A percentile compares a stretch with the other conserved stretches of the same genome.
Evolutionary conservation across 2,113 vertebrate genomes (phyloP).

Genomic region (Rana temporaria): DNA sequence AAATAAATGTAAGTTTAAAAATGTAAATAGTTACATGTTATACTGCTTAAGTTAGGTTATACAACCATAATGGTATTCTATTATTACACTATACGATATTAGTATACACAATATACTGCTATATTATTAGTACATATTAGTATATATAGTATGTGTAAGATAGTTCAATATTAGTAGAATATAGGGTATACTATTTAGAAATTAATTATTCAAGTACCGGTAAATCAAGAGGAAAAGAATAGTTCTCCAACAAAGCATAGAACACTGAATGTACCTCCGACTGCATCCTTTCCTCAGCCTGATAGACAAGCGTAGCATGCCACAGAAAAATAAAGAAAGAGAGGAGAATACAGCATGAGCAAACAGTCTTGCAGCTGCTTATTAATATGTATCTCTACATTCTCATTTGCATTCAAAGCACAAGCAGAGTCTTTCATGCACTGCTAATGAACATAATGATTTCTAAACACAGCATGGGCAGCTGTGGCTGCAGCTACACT

Average conservation of each 20-base stretch:
- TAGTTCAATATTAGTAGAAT: no score
- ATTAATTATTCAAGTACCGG: neutral
- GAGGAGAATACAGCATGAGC: slow-evolving; percentile 64
- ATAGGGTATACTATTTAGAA: no score
- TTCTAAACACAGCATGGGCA: neutral
- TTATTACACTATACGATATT: no score
- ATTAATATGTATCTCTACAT: neutral
- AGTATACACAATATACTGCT: no score
- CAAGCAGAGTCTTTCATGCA: slow-evolving; percentile 41
- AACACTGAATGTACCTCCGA: slow-evolving; percentile 83
- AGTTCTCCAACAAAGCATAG: slow-evolving; percentile 8
- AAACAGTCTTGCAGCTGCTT: neutral
- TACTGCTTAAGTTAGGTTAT: neutral
- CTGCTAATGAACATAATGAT: slow-evolving; percentile 16
- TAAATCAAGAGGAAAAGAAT: neutral
- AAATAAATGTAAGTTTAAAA: slow-evolving; percentile 13
- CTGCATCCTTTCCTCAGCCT: slow-evolving; percentile 98
- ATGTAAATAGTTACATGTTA: neutral
- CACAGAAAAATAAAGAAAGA: slow-evolving; percentile 76
- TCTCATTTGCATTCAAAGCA: slow-evolving; percentile 11
- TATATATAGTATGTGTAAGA: no score
- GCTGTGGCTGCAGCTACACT: neutral
- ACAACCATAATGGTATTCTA: no score
- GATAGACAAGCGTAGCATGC: slow-evolving; percentile 65
- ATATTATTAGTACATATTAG: no score